Base-by-base conservation (phyloP, 2,888 invertebrate species). In the Leucophenga montana region DNA sequence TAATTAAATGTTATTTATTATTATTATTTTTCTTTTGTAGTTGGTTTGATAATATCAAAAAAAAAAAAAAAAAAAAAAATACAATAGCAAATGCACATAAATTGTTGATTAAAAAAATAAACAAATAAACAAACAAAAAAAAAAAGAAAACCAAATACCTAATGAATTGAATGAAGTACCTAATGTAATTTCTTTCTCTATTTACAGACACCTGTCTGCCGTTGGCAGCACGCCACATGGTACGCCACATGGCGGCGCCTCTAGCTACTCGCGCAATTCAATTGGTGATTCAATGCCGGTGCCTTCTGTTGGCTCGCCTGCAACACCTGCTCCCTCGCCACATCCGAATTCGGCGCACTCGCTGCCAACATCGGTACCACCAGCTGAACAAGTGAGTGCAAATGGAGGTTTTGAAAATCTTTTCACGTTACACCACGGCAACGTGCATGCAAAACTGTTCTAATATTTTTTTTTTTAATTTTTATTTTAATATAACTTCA, bases 301-400 rank as follows among this genome's bases (percentile, higher is more conserved):
- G 70, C 85, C 88, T 22, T 92, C 92, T 9, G 92, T 92, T 54
- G 93, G 91, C 1, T 91, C 93, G 70, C 92, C 94, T 69, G 90
- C 93, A 72, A 92, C 93, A 74, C 91, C 92, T 71, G 91, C 92
- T 61, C 91, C 92, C 70, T 91, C 92, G 53, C 91, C 93, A 3
- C 93, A 94, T 67, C 95, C 94, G 31, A 87, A 87, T 76, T 89
- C 88, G 68, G 92, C 94, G 68, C 92, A 93, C 78, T 94, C 93
- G 73, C 94, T 94, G 83, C 94, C 92, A 75, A 92, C 93, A 11
- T 92, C 93, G 14, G 92, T 92, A 74, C 92, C 93, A 71, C 91
- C 92, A 61, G 89, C 89, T 73, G 89, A 89, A 82, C 89, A 89
- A 83, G 89, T 89, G 83, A 84, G 77, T 81, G 71, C 75, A 75